Evolutionary conservation across 2,113 vertebrate genomes (phyloP).

Genomic region (Lycaon pictus): DNA sequence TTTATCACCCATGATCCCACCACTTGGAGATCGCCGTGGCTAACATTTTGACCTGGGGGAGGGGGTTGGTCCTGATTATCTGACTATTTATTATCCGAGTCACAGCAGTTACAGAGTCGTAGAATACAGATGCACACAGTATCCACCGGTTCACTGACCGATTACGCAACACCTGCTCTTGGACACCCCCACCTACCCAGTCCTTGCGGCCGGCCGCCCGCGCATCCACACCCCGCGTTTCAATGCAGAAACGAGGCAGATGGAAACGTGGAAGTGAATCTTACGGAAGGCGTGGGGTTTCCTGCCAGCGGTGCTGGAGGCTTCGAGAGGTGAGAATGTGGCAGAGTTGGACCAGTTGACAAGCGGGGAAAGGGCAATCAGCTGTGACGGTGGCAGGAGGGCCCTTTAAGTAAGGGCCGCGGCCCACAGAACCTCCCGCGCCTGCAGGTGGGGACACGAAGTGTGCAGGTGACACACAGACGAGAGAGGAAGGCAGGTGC

Average conservation of each 20-base stretch:
- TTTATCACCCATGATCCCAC: slow-evolving; percentile 50
- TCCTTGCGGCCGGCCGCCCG: not conserved
- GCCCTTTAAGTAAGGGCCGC: not conserved
- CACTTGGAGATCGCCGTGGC: not conserved
- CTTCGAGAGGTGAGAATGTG: not conserved
- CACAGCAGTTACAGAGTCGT: not conserved
- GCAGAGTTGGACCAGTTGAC: not conserved
- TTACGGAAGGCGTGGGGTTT: not conserved
- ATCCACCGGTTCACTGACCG: slow-evolving; percentile 2
- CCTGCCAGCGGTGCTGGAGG: not conserved
- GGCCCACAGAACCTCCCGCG: not conserved
- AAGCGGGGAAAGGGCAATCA: not conserved
- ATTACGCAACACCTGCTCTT: slow-evolving; percentile 33
- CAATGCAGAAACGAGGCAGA: not conserved
- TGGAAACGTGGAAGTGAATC: not conserved
- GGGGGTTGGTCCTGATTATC: slow-evolving; percentile 23
- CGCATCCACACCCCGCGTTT: not conserved
- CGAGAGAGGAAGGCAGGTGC: not conserved
- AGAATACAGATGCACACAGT: slow-evolving; percentile 3
- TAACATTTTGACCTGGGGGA: slow-evolving; percentile 46
- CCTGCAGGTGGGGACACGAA: not conserved
- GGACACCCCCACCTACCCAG: not conserved
- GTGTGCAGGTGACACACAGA: not conserved
- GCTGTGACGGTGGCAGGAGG: not conserved
- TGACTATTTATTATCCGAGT: slow-evolving; percentile 59